Percentiles rank a stretch among this genome's conserved stretches.
Evolutionary conservation across 2,113 vertebrate genomes (phyloP).

Genomic region (Pimephales promelas): DNA sequence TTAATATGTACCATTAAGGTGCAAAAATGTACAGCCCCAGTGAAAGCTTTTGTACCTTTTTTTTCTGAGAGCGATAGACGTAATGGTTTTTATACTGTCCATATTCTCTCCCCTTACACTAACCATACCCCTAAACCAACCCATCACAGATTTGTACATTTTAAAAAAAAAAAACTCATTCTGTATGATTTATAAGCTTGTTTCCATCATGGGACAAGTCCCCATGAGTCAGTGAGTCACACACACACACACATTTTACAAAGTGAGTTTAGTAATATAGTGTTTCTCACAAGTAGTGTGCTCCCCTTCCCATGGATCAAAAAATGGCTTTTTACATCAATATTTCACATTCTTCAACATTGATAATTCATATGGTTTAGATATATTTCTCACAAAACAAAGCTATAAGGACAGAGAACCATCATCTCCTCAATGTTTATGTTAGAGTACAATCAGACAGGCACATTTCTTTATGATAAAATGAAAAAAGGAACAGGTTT

Average conservation of each 20-base stretch:
- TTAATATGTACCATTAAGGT: too few relatives aligned
- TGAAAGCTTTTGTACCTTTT: too few relatives aligned
- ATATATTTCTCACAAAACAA: neutral
- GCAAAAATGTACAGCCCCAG: too few relatives aligned
- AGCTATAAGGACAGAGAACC: neutral
- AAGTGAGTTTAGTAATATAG: neutral
- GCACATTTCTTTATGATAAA: neutral
- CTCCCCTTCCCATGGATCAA: neutral
- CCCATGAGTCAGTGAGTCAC: too few relatives aligned
- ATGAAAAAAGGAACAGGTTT: neutral
- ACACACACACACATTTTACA: neutral
- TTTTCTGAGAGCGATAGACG: too few relatives aligned
- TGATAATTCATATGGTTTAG: neutral
- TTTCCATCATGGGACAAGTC: too few relatives aligned
- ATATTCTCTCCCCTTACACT: too few relatives aligned
- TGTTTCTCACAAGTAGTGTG: neutral
- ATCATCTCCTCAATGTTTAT: neutral
- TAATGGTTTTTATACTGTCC: too few relatives aligned
- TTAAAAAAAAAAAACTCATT: too few relatives aligned
- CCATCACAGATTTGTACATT: too few relatives aligned
- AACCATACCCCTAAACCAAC: too few relatives aligned
- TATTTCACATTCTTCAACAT: neutral
- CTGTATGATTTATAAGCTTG: too few relatives aligned
- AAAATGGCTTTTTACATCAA: neutral
- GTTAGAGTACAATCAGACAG: neutral